phyloP scores from a whole-genome alignment of 2,797 vertebrate species.

The Rhynchonycteris naso region DNA sequence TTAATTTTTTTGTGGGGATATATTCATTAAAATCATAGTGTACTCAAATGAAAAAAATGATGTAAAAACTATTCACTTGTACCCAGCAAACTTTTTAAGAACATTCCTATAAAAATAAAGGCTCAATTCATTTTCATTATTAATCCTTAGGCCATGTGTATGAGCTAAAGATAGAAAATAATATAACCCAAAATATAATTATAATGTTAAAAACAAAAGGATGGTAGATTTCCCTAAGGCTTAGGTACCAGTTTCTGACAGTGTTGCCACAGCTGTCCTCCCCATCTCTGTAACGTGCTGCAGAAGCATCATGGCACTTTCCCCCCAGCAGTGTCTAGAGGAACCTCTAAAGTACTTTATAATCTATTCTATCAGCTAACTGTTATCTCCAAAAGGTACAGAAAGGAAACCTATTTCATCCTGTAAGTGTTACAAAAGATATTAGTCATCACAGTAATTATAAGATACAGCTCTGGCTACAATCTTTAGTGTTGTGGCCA shows the following conservation, averaged over 20 bases:
- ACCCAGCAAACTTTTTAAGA: not conserved
- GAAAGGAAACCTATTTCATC: slow-evolving; percentile 46
- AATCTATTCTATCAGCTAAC: not conserved
- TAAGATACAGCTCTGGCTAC: slow-evolving; percentile 1
- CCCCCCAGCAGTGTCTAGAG: not conserved
- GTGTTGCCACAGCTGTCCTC: not conserved
- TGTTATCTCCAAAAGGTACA: not conserved
- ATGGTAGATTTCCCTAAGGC: not conserved
- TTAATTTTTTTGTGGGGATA: not conserved
- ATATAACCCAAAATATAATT: not conserved
- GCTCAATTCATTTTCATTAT: not conserved
- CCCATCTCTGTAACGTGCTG: not conserved
- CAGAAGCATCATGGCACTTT: not conserved
- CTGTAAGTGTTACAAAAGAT: not conserved
- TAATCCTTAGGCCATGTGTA: not conserved
- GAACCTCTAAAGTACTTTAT: slow-evolving; percentile 19
- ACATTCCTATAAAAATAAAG: not conserved
- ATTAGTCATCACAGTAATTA: slow-evolving; percentile 16
- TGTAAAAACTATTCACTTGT: not conserved
- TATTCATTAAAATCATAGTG: not conserved
- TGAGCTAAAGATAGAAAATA: not conserved
- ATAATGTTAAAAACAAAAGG: not conserved
- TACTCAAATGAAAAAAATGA: not conserved
- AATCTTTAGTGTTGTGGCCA: not conserved
- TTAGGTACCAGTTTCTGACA: too few species aligned